Percentiles rank a stretch among this genome's conserved stretches.
These are phyloP conservation scores for Philopotamus ludificatus DNA, from an alignment of 1,140 invertebrate genomes.

Conservation along the genomic window DNA sequence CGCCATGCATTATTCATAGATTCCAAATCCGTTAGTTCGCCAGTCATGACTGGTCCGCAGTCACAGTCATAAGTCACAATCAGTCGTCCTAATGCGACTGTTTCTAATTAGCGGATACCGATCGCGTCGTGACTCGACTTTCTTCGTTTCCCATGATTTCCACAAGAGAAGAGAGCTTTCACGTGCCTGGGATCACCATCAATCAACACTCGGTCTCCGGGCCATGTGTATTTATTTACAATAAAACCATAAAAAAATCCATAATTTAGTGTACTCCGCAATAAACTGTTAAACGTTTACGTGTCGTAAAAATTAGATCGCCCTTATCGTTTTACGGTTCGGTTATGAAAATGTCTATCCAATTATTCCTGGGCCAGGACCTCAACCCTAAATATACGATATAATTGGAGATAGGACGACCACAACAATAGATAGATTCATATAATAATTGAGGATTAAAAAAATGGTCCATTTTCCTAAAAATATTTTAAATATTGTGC, in stretches of 20 bases:
- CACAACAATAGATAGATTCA: not conserved
- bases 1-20: too few species aligned
- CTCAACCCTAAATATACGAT: not conserved
- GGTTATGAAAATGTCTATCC: constrained; percentile 2
- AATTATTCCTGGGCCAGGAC: not conserved
- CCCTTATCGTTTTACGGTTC: constrained; percentile 1
- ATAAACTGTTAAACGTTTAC: constrained; percentile 11
- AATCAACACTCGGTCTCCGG: not conserved
- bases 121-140: not conserved
- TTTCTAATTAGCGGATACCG: not conserved
- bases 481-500: too few species aligned
- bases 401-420: too few species aligned
- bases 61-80: too few species aligned
- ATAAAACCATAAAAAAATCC: not conserved
- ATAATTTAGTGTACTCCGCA: not conserved
- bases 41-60: too few species aligned
- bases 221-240: not conserved
- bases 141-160: not conserved
- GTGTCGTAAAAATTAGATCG: constrained; percentile 14
- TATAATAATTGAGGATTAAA: not conserved
- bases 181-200: not conserved
- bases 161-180: not conserved
- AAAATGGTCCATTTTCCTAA: not conserved
- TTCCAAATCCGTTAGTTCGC: too few species aligned
- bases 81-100: too few species aligned